Evolutionary conservation across 1,140 invertebrate species (phyloP).

Genomic region (Plectus sambesii): DNA sequence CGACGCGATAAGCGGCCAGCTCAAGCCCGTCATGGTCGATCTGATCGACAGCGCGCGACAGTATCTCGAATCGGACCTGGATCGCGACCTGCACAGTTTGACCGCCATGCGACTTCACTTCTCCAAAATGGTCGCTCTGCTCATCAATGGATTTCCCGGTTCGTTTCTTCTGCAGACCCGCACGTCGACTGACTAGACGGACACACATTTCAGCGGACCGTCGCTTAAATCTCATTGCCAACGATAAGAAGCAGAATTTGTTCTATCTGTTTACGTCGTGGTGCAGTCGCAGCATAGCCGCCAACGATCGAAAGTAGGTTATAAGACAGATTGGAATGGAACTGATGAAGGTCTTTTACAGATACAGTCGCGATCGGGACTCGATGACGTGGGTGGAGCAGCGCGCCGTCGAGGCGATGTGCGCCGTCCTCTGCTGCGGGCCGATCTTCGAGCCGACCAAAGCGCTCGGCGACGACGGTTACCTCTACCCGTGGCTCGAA

Average conservation of each 20-base stretch:
- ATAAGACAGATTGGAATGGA: too few relatives aligned
- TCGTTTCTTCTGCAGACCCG: constrained; percentile 48
- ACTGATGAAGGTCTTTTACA: constrained; percentile 5
- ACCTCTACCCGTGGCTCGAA: constrained; percentile 82
- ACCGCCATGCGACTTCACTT: constrained; percentile 80
- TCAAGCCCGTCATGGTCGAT: constrained; percentile 77
- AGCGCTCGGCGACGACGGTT: constrained; percentile 67
- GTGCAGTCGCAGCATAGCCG: constrained; percentile 61
- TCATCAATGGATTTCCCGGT: constrained; percentile 80
- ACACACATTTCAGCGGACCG: constrained; percentile 61
- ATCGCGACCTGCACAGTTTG: constrained; percentile 53
- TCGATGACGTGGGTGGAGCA: constrained; percentile 55
- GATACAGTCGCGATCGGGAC: constrained; percentile 36
- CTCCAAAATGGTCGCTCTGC: constrained; percentile 79
- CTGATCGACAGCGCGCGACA: constrained; percentile 84
- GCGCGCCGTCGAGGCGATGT: constrained; percentile 68
- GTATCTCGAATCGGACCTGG: constrained; percentile 74
- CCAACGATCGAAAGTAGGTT: constrained; percentile 44
- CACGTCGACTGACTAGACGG: constrained; percentile 4
- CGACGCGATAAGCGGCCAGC: constrained; percentile 65
- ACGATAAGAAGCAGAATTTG: constrained; percentile 69
- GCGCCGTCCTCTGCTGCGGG: constrained; percentile 81
- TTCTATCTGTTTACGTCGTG: constrained; percentile 84
- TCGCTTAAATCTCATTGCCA: constrained; percentile 68
- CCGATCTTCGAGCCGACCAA: constrained; percentile 74